phyloP scores from a whole-genome alignment of 64 coral and sea anemone genomes.

The Montipora cactus region DNA sequence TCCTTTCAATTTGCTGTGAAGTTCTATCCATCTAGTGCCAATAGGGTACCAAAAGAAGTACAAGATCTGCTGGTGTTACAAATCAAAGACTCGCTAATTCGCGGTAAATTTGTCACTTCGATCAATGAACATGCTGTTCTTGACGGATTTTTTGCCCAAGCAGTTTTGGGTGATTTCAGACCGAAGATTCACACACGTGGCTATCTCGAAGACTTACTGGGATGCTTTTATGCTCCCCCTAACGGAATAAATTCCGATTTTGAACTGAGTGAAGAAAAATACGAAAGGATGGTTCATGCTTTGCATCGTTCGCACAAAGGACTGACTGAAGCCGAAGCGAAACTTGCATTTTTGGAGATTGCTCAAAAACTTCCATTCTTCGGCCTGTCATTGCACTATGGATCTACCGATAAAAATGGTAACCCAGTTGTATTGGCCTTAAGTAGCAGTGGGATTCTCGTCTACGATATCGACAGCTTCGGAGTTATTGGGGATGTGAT shows the following conservation, averaged over 20 bases:
- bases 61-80: constrained; percentile 81
- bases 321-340: constrained; percentile 71
- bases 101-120: constrained; percentile 74
- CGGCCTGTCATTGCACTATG: constrained; percentile 68
- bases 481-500: constrained; percentile 63
- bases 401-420: constrained; percentile 71
- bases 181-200: constrained; percentile 79
- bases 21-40: constrained; percentile 79
- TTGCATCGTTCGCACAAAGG: constrained; percentile 79
- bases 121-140: constrained; percentile 80
- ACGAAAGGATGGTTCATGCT: constrained; percentile 81
- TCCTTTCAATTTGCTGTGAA: constrained; percentile 94
- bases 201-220: constrained; percentile 88
- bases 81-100: constrained; percentile 88
- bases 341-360: constrained; percentile 73
- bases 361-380: constrained; percentile 70
- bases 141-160: constrained; percentile 89
- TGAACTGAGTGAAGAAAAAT: constrained; percentile 74
- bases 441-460: constrained; percentile 62
- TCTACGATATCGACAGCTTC: constrained; percentile 62
- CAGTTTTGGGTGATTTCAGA: constrained; percentile 85
- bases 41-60: constrained; percentile 37
- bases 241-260: constrained; percentile 89
- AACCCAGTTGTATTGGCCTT: constrained; percentile 73
- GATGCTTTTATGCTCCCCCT: constrained; percentile 83